phyloP scores from a whole-genome alignment of 2,113 vertebrate species.

The Mesembrinibis cayennensis region DNA sequence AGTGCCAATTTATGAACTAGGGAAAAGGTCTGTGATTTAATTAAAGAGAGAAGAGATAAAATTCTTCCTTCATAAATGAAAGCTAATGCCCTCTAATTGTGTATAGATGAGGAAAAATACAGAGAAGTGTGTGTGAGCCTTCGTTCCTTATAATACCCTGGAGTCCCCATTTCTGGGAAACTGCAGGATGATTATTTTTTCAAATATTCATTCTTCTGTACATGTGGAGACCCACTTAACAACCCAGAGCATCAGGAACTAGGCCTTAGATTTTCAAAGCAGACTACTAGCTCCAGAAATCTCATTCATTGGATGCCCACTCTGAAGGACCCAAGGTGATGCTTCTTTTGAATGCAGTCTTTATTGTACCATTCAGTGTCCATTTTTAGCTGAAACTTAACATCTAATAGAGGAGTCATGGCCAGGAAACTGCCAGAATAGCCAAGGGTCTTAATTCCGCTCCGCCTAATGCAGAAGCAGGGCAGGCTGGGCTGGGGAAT shows the following conservation, averaged over 20 bases:
- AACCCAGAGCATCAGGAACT: neutral
- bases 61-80: slow-evolving; percentile 27
- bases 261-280: neutral
- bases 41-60: slow-evolving; percentile 40
- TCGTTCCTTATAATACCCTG: neutral
- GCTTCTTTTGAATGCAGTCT: neutral
- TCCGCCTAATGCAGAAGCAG: neutral
- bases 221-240: neutral
- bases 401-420: neutral
- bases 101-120: neutral
- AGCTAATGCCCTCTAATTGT: slow-evolving; percentile 12
- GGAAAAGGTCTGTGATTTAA: slow-evolving; percentile 36
- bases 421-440: neutral
- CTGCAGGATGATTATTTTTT: slow-evolving; percentile 3
- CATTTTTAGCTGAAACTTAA: neutral
- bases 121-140: neutral
- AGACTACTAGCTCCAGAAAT: neutral
- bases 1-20: neutral
- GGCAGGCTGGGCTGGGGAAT: neutral
- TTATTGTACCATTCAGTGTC: neutral
- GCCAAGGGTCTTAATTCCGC: neutral
- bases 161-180: slow-evolving; percentile 25
- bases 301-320: neutral
- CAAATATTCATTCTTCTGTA: neutral
- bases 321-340: neutral